Conservation (phyloP, 2,113 vertebrate species). For the Spea multiplicata region DNA sequence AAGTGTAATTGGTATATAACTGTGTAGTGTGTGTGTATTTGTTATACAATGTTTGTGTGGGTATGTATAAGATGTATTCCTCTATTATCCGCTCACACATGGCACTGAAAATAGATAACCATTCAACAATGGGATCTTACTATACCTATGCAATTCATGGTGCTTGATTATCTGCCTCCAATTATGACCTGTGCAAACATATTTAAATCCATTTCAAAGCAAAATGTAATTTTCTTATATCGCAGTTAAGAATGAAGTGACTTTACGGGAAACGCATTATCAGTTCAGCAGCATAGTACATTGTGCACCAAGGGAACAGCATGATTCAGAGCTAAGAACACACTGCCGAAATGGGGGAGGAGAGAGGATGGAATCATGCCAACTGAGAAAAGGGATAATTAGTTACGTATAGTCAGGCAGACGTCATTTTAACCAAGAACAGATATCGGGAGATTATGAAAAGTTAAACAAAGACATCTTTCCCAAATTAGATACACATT, state of each 20-base stretch:
- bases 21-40: no score
- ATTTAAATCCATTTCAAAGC: neutral
- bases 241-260: neutral
- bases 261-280: slow-evolving; percentile 5
- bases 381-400: slow-evolving; percentile 14
- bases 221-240: neutral
- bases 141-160: no score
- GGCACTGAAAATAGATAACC: no score
- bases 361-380: neutral
- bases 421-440: slow-evolving; percentile 37
- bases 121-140: no score
- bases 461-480: slow-evolving; percentile 10
- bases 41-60: no score
- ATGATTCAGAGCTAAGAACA: slow-evolving; percentile 41
- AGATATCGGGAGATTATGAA: slow-evolving; percentile 23
- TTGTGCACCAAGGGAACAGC: slow-evolving; percentile 5
- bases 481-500: neutral
- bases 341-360: slow-evolving; percentile 5
- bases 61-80: no score
- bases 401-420: slow-evolving; percentile 28
- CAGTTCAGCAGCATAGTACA: slow-evolving; percentile 14
- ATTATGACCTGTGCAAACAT: no score
- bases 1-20: no score
- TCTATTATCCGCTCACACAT: no score
- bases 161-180: no score